Percentiles rank a stretch among this genome's conserved stretches.
Evolutionary conservation across 2,797 vertebrate species (phyloP).

Genomic region (Craterocephalus amniculus): DNA sequence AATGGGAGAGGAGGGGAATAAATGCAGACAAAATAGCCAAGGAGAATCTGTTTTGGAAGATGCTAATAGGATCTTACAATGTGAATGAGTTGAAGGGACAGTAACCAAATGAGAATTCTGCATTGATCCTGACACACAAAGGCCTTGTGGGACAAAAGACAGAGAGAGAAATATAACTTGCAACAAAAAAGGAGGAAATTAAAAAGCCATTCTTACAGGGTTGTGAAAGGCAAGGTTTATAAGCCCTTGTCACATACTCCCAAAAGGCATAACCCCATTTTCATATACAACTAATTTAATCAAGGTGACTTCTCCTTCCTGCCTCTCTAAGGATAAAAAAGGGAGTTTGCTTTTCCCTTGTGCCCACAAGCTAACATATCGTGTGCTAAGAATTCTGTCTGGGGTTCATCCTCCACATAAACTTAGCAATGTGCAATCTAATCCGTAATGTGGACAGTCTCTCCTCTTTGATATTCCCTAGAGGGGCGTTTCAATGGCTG

Average conservation of each 20-base stretch:
- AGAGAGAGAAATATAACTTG: slow-evolving; percentile 65
- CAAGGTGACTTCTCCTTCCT: slow-evolving; percentile 80
- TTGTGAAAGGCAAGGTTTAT: slow-evolving; percentile 70
- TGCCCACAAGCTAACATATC: slow-evolving; percentile 70
- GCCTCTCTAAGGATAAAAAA: slow-evolving; percentile 67
- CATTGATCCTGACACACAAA: slow-evolving; percentile 73
- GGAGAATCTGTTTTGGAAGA: slow-evolving; percentile 49
- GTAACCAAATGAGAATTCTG: slow-evolving; percentile 61
- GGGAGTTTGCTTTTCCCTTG: slow-evolving; percentile 66
- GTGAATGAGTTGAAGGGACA: slow-evolving; percentile 63
- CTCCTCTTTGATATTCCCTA: slow-evolving; percentile 39
- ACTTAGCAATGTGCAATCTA: slow-evolving; percentile 46
- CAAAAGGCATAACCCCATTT: slow-evolving; percentile 81
- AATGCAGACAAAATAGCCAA: slow-evolving; percentile 24
- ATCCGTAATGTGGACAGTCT: slow-evolving; percentile 57
- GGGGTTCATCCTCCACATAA: slow-evolving; percentile 55
- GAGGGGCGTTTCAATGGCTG: slow-evolving; percentile 61
- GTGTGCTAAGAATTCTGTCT: slow-evolving; percentile 72
- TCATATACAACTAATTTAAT: slow-evolving; percentile 82
- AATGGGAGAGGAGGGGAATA: neutral
- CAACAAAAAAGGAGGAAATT: slow-evolving; percentile 65
- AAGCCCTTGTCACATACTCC: slow-evolving; percentile 75
- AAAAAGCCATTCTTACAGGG: slow-evolving; percentile 68
- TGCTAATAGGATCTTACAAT: slow-evolving; percentile 66
- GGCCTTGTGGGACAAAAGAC: slow-evolving; percentile 67